Conservation (phyloP, 2,888 invertebrate genomes). For the Leptopilina drosophilae region DNA sequence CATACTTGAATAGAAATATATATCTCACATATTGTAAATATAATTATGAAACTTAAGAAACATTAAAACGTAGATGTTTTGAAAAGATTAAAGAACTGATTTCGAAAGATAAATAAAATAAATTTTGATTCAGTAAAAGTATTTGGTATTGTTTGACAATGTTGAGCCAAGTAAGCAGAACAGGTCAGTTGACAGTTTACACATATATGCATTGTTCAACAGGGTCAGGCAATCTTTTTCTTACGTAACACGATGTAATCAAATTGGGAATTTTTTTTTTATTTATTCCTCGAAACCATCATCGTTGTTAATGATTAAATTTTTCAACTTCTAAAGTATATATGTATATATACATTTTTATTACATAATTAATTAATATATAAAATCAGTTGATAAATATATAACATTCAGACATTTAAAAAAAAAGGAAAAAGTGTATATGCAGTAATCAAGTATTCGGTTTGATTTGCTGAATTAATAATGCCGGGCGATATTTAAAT, state of each 20-base stretch:
- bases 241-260: slow-evolving; percentile 14
- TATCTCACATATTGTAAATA: too few species aligned
- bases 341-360: too few species aligned
- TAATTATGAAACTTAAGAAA: too few species aligned
- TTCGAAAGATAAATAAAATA: slow-evolving; percentile 1
- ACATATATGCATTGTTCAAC: slow-evolving; percentile 13
- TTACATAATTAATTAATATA: too few species aligned
- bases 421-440: too few species aligned
- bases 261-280: slow-evolving; percentile 1
- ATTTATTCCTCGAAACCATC: not conserved
- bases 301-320: not conserved
- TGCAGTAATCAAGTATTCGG: too few species aligned
- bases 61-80: not conserved
- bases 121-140: slow-evolving; percentile 3
- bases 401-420: too few species aligned
- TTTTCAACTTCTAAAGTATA: too few species aligned
- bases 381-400: too few species aligned
- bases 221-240: slow-evolving; percentile 5
- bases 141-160: slow-evolving; percentile 29
- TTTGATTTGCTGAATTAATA: too few species aligned
- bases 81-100: slow-evolving; percentile 2
- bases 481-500: too few species aligned
- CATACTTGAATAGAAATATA: too few species aligned
- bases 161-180: slow-evolving; percentile 31
- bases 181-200: slow-evolving; percentile 2